Evolutionary conservation across 2,113 vertebrate genomes (phyloP), one percentile per base, ranked within the genome.

Genomic region (Caranx melampygus): DNA sequence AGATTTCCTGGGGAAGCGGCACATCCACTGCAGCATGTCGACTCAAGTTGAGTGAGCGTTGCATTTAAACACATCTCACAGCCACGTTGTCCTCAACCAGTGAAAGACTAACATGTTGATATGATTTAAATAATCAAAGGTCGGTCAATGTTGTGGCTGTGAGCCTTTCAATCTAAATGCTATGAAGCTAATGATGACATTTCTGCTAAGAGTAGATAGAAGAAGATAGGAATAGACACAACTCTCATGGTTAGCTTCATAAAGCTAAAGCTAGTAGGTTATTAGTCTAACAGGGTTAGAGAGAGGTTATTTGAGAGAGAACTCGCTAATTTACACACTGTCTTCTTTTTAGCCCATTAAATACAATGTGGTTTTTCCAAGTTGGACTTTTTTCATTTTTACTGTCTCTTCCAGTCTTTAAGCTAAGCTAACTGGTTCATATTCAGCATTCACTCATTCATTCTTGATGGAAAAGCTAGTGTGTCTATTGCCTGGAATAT

Each of bases 341-440:
- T 62, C 35, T n/a, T 52, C 7, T n/a, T 6, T 52, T n/a, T n/a
- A 52, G 10, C 51, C 20, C 20, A 52, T 52, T 52, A n/a, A n/a
- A 20, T 9, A n/a, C 21, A 26, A 4, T 26, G 21, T 26, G 52
- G 10, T 55, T 55, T 47, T 47, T 16, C 35, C 35, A 37, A 3
- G 35, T 37, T 37, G 4, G 35, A 7, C 16, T 4, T 47, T 47
- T 47, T 20, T 5, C 18, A 2, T 26, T 26, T 26, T 26, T 26
- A 26, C 26, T 26, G 26, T 26, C 26, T 55, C 52, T 55, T 26
- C 52, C 11, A 12, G 52, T 55, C 52, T 55, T 55, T 13, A 55
- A 55, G 21, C 51, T 54, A 21, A 54, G 51, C n/a, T 55, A 55
- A 31, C 13, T 62, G 49, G 18, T 79, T 65, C 42, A 35, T 66